Conservation (phyloP, 2,888 invertebrate species). For the Zele albiditarsus region DNA sequence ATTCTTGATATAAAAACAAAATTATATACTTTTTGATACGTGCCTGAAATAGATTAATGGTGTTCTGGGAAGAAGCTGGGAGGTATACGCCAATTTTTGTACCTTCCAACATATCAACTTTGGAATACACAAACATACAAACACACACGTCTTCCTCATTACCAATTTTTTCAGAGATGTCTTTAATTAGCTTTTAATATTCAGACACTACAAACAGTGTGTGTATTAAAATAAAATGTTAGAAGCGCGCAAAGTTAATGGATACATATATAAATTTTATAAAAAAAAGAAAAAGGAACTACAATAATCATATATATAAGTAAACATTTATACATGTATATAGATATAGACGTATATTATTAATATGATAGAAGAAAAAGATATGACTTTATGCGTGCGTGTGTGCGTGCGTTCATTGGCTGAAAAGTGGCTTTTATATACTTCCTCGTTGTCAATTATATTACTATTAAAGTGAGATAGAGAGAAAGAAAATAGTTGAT, state of each 20-base stretch:
- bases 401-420: neutral
- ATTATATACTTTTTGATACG: neutral
- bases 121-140: neutral
- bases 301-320: neutral
- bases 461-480: constrained; percentile 20
- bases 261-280: constrained; percentile 6
- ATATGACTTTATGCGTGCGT: constrained; percentile 5
- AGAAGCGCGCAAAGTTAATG: neutral
- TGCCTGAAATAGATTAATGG: neutral
- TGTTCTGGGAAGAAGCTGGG: constrained; percentile 21
- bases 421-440: constrained; percentile 5
- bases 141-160: neutral
- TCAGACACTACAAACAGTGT: neutral
- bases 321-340: constrained; percentile 6
- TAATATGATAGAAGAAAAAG: neutral
- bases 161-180: neutral
- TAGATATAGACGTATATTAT: constrained; percentile 44
- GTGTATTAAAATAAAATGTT: neutral
- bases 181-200: neutral
- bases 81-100: constrained; percentile 23
- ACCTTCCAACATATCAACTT: constrained; percentile 4
- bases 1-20: constrained; percentile 26
- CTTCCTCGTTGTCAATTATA: constrained; percentile 30
- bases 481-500: constrained; percentile 21
- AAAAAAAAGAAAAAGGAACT: neutral